phyloP scores from a whole-genome alignment of 2,113 vertebrate species.

The Budorcas taxicolor region DNA sequence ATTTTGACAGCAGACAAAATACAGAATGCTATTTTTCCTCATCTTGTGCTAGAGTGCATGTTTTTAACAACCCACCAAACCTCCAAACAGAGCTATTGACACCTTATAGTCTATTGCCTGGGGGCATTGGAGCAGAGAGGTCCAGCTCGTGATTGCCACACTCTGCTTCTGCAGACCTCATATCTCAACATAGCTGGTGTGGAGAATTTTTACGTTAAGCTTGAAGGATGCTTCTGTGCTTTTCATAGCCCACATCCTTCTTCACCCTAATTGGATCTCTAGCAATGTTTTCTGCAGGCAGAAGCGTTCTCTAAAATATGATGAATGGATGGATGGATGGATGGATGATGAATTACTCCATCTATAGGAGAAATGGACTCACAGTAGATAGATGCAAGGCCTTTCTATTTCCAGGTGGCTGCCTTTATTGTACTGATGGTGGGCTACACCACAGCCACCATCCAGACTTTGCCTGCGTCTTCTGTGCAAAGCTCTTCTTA shows the following conservation, averaged over 20 bases:
- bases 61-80: not conserved
- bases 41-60: not conserved
- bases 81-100: not conserved
- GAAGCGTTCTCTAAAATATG: not conserved
- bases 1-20: not conserved
- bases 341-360: not conserved
- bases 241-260: slow-evolving; percentile 13
- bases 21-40: not conserved
- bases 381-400: not conserved
- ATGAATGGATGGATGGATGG: not conserved
- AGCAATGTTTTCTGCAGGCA: slow-evolving; percentile 10
- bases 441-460: not conserved
- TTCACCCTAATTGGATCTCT: not conserved
- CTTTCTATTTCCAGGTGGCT: not conserved
- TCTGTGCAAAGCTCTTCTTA: not conserved
- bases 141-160: not conserved
- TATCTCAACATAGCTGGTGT: not conserved
- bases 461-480: not conserved
- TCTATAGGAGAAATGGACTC: not conserved
- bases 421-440: no score
- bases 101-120: no score
- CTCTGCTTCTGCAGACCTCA: not conserved
- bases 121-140: not conserved
- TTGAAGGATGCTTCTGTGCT: not conserved
- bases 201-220: not conserved